These are phyloP conservation scores for Cryptotermes secundus DNA, from an alignment of 1,140 invertebrate genomes.

Conservation along the genomic window DNA sequence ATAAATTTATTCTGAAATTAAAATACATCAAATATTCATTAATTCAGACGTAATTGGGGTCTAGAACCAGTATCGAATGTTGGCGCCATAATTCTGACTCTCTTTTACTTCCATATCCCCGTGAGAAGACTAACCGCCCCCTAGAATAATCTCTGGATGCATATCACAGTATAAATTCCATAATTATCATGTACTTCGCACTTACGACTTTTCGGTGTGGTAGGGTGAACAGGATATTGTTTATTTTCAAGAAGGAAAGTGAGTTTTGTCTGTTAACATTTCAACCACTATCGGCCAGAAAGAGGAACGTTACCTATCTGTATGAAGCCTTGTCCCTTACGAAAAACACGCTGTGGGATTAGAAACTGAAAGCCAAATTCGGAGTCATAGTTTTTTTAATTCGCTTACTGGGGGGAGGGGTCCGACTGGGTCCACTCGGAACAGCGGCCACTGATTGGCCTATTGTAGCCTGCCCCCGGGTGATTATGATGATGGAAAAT, in stretches of 20 bases:
- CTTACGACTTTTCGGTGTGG: neutral
- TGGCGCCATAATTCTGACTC: neutral
- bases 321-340: neutral
- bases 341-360: no score
- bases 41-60: neutral
- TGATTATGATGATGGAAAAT: no score
- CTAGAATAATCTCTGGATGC: neutral
- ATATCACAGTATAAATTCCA: neutral
- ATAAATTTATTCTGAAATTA: neutral
- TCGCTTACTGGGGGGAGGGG: no score
- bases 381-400: no score
- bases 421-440: no score
- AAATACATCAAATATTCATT: slow-evolving; percentile 3
- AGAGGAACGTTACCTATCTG: neutral
- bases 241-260: neutral
- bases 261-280: neutral
- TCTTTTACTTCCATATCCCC: neutral
- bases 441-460: no score
- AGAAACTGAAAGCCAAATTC: no score
- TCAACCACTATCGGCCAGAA: neutral
- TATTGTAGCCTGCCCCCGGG: no score
- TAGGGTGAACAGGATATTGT: neutral
- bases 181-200: neutral
- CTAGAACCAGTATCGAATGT: neutral
- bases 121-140: neutral